Conservation (phyloP, 2,113 vertebrate species). For the Oreochromis tanganicae region DNA sequence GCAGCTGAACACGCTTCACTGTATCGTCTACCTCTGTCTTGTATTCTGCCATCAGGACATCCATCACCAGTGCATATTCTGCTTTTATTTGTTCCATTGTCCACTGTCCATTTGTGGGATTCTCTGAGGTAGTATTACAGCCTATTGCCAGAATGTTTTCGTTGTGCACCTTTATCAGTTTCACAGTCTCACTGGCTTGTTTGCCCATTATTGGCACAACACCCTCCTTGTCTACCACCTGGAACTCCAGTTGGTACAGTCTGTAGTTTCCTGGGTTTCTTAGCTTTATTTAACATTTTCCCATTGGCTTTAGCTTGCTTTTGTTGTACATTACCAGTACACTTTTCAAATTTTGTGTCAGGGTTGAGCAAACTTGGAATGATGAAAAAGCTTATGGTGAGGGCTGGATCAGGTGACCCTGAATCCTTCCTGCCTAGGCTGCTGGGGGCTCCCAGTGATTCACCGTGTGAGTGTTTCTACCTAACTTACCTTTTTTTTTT, state of each 20-base stretch:
- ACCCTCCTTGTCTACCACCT: not conserved
- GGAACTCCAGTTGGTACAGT: not conserved
- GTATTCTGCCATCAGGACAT: not conserved
- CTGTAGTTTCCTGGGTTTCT: not conserved
- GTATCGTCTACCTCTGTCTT: not conserved
- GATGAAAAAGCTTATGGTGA: not conserved
- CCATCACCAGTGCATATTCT: not conserved
- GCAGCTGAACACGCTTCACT: not conserved
- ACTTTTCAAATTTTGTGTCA: not conserved
- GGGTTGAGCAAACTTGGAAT: not conserved
- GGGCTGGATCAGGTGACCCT: accelerated
- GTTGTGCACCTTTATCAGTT: not conserved
- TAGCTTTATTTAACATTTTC: not conserved
- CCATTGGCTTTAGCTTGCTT: not conserved
- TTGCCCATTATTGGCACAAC: not conserved
- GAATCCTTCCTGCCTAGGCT: not conserved
- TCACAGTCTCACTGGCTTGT: not conserved
- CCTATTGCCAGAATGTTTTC: not conserved
- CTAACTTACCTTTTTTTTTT: accelerated
- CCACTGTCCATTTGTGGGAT: not conserved
- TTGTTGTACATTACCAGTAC: not conserved
- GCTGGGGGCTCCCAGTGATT: not conserved
- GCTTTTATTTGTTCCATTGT: not conserved
- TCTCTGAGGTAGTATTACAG: not conserved
- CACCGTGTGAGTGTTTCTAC: not conserved